Percentiles rank a stretch among this genome's conserved stretches.
Evolutionary conservation across 2,113 vertebrate genomes (phyloP).

Genomic region (Channa maculata): DNA sequence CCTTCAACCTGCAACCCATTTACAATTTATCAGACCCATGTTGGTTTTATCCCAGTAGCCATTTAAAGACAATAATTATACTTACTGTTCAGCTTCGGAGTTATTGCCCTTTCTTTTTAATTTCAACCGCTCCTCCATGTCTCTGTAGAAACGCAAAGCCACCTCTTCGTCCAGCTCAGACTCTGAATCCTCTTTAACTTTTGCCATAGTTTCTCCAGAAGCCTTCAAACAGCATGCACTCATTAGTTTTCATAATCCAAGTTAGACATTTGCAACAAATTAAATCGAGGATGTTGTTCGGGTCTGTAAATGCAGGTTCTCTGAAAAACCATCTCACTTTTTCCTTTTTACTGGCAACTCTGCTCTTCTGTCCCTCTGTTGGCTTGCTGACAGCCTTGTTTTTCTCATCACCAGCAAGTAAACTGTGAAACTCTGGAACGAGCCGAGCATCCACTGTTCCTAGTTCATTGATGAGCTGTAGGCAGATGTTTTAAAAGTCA

Average conservation of each 20-base stretch:
- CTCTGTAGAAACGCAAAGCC: slow-evolving; percentile 85
- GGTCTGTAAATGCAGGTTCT: not conserved
- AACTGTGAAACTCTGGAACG: slow-evolving; percentile 83
- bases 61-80: not conserved
- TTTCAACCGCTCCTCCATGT: slow-evolving; percentile 76
- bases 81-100: slow-evolving; percentile 72
- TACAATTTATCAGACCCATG: not conserved
- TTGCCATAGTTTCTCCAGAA: slow-evolving; percentile 37
- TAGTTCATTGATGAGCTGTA: slow-evolving; percentile 85
- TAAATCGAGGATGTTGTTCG: not conserved
- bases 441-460: slow-evolving; percentile 85
- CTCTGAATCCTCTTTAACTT: slow-evolving; percentile 60
- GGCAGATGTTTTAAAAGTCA: not conserved
- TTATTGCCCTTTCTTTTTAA: slow-evolving; percentile 75
- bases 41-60: not conserved
- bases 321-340: slow-evolving; percentile 42
- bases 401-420: slow-evolving; percentile 76
- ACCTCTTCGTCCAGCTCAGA: slow-evolving; percentile 85
- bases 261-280: not conserved
- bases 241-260: not conserved
- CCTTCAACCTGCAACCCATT: slow-evolving; percentile 61
- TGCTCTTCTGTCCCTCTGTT: slow-evolving; percentile 64
- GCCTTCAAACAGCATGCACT: slow-evolving; percentile 45
- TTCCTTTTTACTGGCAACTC: slow-evolving; percentile 54
- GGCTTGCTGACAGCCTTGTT: slow-evolving; percentile 23